Percentiles rank a stretch among this genome's conserved stretches.
phyloP scores from a whole-genome alignment of 2,888 invertebrate species.

The Drosophila mercatorum region DNA sequence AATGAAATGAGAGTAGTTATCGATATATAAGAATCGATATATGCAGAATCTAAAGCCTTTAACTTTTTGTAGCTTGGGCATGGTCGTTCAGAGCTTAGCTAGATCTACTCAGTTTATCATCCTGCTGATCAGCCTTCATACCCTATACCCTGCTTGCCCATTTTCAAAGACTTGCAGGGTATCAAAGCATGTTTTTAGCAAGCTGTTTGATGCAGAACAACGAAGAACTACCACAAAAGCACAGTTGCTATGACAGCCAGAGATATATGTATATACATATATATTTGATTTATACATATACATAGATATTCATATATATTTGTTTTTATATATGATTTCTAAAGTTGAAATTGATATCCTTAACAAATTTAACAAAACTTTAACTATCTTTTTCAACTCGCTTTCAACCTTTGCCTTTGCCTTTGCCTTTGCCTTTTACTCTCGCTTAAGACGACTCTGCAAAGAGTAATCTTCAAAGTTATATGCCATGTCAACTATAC shows the following conservation, averaged over 20 bases:
- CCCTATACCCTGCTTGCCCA: background rate
- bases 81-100: background rate
- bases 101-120: background rate
- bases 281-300: background rate
- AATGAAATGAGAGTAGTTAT: no score
- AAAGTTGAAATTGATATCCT: no score
- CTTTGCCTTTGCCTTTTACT: no score
- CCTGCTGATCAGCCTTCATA: background rate
- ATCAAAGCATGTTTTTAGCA: constrained; percentile 43
- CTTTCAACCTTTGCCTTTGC: no score
- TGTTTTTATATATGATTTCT: background rate
- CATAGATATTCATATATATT: background rate
- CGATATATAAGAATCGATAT: no score
- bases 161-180: background rate
- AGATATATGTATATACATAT: no score
- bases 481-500: constrained; percentile 3
- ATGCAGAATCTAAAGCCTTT: no score
- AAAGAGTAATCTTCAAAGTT: background rate
- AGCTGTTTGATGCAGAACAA: constrained; percentile 28
- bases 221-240: constrained; percentile 6
- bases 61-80: no score
- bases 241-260: background rate
- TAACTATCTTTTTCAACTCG: no score
- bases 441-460: background rate
- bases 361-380: no score